A percentile compares a stretch with the other conserved stretches of the same genome.
phyloP scores from a whole-genome alignment of 2,113 vertebrate genomes.

The Centrocercus urophasianus region DNA sequence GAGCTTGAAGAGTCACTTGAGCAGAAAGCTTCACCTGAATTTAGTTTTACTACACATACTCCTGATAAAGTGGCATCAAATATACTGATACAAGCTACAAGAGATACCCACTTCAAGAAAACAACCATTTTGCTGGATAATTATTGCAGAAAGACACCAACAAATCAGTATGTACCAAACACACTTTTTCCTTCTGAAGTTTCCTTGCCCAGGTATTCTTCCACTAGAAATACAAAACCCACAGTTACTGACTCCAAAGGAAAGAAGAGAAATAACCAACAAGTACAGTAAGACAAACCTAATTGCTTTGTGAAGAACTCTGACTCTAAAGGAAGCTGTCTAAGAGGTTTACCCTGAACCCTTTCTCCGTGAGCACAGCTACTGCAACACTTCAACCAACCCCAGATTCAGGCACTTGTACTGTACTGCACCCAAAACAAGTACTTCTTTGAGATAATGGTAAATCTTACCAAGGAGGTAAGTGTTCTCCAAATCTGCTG shows the following conservation, averaged over 20 bases:
- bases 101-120: not conserved
- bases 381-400: not conserved
- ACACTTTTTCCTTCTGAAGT: not conserved
- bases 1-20: not conserved
- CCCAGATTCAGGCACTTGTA: not conserved
- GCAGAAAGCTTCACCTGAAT: not conserved
- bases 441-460: not conserved
- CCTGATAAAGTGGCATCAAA: not conserved
- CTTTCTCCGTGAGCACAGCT: not conserved
- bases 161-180: not conserved
- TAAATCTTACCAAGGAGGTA: not conserved
- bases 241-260: not conserved
- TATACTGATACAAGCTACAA: not conserved
- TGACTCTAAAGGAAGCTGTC: not conserved
- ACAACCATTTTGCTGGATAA: not conserved
- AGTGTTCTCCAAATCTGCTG: not conserved
- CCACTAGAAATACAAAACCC: not conserved
- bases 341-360: not conserved
- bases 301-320: not conserved
- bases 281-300: not conserved
- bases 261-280: not conserved
- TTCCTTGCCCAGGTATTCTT: not conserved
- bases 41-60: not conserved
- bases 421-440: not conserved
- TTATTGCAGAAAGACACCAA: not conserved